Conservation (phyloP, 1,140 invertebrate genomes). For the Listronotus bonariensis region DNA sequence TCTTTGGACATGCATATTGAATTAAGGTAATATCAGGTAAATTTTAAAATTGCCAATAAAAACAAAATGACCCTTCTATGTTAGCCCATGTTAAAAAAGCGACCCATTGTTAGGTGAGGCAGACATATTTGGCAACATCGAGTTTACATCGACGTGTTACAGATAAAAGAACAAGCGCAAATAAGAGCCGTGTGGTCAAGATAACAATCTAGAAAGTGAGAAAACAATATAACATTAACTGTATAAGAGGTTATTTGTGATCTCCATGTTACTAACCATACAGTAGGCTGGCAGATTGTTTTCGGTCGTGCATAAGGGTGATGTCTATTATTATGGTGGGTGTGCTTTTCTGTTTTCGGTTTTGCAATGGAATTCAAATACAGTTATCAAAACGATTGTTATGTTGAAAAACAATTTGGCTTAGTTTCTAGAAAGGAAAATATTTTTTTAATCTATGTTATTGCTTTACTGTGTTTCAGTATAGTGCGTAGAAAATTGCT, state of each 20-base stretch:
- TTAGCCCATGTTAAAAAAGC: neutral
- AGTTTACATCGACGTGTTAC: constrained; percentile 4
- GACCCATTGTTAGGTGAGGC: neutral
- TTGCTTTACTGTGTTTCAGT: too few species aligned
- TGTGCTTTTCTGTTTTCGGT: constrained; percentile 3
- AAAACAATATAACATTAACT: constrained; percentile 17
- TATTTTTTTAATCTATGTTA: too few species aligned
- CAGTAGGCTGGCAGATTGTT: constrained; percentile 6
- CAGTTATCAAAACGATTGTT: too few species aligned
- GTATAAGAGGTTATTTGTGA: constrained; percentile 10
- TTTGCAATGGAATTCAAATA: too few species aligned
- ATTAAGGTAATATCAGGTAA: too few species aligned
- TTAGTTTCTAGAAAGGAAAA: too few species aligned
- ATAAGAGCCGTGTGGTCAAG: constrained; percentile 11
- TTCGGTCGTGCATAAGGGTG: constrained; percentile 7
- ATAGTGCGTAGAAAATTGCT: too few species aligned
- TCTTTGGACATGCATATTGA: too few species aligned
- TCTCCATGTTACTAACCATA: constrained; percentile 6
- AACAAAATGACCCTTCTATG: too few species aligned
- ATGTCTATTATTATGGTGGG: constrained; percentile 7
- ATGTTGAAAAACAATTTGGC: too few species aligned
- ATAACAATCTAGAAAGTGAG: constrained; percentile 16
- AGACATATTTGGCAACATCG: constrained; percentile 8
- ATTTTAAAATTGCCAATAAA: too few species aligned
- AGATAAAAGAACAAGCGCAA: constrained; percentile 12